Evolutionary conservation across 1,140 invertebrate genomes (phyloP), one percentile per base, ranked within the genome.

Genomic region (Lineus longissimus): DNA sequence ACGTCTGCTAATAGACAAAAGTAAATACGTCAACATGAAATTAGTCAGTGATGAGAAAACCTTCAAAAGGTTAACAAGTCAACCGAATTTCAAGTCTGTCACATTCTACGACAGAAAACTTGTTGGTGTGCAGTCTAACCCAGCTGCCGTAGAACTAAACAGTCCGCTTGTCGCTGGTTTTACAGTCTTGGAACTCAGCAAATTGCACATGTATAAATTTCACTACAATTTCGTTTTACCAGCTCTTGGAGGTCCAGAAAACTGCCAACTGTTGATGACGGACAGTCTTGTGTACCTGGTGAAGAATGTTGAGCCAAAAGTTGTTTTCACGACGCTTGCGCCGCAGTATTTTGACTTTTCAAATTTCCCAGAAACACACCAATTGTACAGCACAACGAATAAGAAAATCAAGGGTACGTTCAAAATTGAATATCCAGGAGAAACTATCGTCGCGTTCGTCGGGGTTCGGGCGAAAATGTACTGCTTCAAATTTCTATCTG

Each of bases 161-260:
- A 51, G 25, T 9, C 47, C 47, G n/a, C 6, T 51, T n/a, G 47
- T 27, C 6, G 47, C 25, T 6, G 47, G 47, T 15, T 36, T 7
- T 15, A 36, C 33, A 15, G 33, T 27, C 6, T 19, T 51, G n/a
- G 47, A 51, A n/a, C 9, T 19, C 6, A 51, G 19, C 25, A 51
- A 51, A n/a, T n/a, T 51, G 6, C 47, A 51, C 47, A 51, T 51
- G 47, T 51, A 51, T n/a, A 51, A 51, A n/a, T 51, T 51, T n/a
- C 47, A 51, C 25, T 19, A 51, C 47, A 51, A 51, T n/a, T 51
- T 7, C 47, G 25, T 51, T n/a, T 19, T 19, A 9, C n/a, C 4
- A 7, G 25, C n/a, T 6, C 25, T 23, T n/a, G 47, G 25, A 4
- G 47, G 47, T n/a, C 33, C 33, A 36, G 33, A 36, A 36, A 36